Evolutionary conservation across 2,113 vertebrate species (phyloP).

Genomic region (Copsychus sechellarum): DNA sequence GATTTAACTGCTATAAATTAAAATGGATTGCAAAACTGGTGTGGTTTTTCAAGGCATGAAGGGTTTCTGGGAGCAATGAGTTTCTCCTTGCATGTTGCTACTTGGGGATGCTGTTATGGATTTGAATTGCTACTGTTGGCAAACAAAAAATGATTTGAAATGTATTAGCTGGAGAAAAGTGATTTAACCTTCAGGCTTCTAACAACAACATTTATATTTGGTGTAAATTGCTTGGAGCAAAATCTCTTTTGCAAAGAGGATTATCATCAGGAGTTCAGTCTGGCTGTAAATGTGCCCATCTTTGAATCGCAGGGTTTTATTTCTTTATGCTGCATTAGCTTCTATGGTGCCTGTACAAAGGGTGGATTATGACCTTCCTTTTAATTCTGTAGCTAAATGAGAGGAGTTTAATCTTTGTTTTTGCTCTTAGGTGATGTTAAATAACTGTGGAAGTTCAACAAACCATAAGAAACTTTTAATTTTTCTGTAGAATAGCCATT

Average conservation of each 20-base stretch:
- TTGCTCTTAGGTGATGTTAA: not conserved
- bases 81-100: not conserved
- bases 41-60: not conserved
- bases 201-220: constrained; percentile 8
- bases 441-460: not conserved
- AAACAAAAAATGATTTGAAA: not conserved
- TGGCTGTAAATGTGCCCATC: not conserved
- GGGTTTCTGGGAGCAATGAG: not conserved
- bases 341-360: not conserved
- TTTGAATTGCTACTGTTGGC: not conserved
- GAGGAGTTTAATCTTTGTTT: not conserved
- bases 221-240: constrained; percentile 6
- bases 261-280: constrained; percentile 16
- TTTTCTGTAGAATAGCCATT: not conserved
- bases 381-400: not conserved
- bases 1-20: not conserved
- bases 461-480: not conserved
- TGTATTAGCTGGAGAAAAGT: not conserved
- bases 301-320: not conserved
- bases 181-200: constrained; percentile 7
- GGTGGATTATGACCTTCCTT: not conserved
- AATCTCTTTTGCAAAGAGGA: not conserved
- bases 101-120: not conserved
- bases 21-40: not conserved
- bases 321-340: not conserved